A percentile compares a stretch with the other conserved stretches of the same genome.
Conservation (phyloP, 2,888 invertebrate genomes). For the Watsonalla binaria region DNA sequence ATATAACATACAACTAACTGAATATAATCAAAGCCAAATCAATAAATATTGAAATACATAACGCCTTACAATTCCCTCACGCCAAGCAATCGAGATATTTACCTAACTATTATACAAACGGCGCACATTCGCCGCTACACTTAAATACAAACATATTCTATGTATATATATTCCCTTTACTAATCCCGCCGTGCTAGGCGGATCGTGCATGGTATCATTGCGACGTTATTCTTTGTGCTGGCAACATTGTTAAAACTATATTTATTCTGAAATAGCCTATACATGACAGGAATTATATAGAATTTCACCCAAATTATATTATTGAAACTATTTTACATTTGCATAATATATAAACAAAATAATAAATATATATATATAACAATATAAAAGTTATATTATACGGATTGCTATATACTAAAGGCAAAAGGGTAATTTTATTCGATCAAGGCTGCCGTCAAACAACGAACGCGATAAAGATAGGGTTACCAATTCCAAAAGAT, state of each 20-base stretch:
- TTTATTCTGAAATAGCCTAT: neutral
- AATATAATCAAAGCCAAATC: too few relatives aligned
- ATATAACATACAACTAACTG: slow-evolving; percentile 1
- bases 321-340: slow-evolving; percentile 8
- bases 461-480: neutral
- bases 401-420: slow-evolving; percentile 24
- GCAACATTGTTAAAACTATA: slow-evolving; percentile 11
- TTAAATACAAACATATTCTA: slow-evolving; percentile 18
- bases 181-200: slow-evolving; percentile 55
- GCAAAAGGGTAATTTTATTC: slow-evolving; percentile 21
- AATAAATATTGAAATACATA: slow-evolving; percentile 2
- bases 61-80: slow-evolving; percentile 21
- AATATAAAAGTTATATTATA: slow-evolving; percentile 26
- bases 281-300: neutral
- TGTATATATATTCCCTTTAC: slow-evolving; percentile 2
- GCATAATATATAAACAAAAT: neutral
- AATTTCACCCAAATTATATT: slow-evolving; percentile 2
- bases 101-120: slow-evolving; percentile 46
- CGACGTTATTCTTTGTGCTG: slow-evolving; percentile 9
- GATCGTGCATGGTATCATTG: slow-evolving; percentile 15
- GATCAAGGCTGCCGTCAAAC: neutral
- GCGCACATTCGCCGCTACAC: slow-evolving; percentile 18
- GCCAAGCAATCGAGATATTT: slow-evolving; percentile 18
- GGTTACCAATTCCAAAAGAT: neutral
- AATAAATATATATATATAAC: slow-evolving; percentile 11